These are phyloP conservation scores for Gallirallus australis DNA, from an alignment of 2,797 vertebrate species.

Conservation along the genomic window DNA sequence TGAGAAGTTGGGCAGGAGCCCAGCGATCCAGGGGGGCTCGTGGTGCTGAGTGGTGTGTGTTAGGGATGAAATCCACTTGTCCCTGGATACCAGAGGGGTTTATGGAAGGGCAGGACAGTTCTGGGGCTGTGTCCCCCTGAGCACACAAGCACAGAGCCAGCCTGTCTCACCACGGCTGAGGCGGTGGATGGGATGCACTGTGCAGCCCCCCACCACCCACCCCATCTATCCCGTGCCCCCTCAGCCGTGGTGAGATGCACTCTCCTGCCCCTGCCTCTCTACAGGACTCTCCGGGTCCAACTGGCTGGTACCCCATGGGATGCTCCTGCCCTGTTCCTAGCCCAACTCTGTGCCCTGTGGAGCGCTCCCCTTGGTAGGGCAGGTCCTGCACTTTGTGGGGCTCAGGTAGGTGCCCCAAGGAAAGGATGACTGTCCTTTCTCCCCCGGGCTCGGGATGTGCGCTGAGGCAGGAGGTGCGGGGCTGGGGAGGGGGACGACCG, in stretches of 20 bases:
- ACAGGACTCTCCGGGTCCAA: background rate
- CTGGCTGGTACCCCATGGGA: background rate
- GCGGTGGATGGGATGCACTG: too few relatives aligned
- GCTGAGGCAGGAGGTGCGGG: background rate
- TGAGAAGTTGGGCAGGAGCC: background rate
- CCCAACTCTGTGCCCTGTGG: background rate
- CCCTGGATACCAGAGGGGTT: background rate
- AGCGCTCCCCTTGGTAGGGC: background rate
- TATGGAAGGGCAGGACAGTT: background rate
- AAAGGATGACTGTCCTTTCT: too few relatives aligned
- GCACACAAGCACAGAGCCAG: background rate
- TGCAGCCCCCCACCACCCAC: background rate
- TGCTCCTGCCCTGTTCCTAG: background rate
- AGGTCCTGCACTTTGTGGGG: background rate
- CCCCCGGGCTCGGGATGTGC: too few relatives aligned
- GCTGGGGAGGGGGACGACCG: fast-evolving
- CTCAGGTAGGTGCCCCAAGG: background rate
- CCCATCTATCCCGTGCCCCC: fast-evolving
- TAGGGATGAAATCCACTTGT: background rate
- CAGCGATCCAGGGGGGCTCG: fast-evolving
- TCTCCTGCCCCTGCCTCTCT: background rate
- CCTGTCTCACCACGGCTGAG: too few relatives aligned
- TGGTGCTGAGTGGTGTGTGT: background rate
- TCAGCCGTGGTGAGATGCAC: fast-evolving
- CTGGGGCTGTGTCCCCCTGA: background rate